Evolutionary conservation across 2,113 vertebrate genomes (phyloP), one percentile per base, ranked within the genome.

Genomic region (Albula glossodonta): DNA sequence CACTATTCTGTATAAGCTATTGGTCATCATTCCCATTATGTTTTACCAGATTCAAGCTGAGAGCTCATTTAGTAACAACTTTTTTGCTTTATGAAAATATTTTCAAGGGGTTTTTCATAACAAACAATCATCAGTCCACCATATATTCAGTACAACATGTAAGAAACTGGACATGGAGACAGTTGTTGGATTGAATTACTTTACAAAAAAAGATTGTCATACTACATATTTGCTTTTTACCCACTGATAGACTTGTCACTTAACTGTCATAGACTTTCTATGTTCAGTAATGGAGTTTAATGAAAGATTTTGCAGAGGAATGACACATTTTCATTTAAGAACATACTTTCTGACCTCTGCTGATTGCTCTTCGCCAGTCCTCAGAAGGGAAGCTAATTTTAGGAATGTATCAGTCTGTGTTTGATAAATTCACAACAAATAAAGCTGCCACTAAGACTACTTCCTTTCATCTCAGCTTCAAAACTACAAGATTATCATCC

Each of bases 401-500:
- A 86, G 66, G 81, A 56, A 86, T 66, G 51, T 70, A 74, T 85
- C 84, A 88, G 84, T 88, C 87, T 79, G 82, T 51, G 83, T 70
- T 70, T 87, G 86, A 87, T 81, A 51, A 87, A 84, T 63, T 84
- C 25, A 85, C 78, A 79, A 88, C 49, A 87, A 83, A 82, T 87
- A 86, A 87, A 88, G 81, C 79, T 87, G 85, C 85, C 77, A 74
- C 81, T 87, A 66, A 88, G 89, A 82, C 52, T 77, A 60, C 49
- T 83, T 60, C 53, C 70, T 90, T 91, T 89, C 83, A 86, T 88
- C 82, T 82, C 80, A 53, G 66, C 86, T 82, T 88, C 78, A 51
- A 80, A 82, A 85, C 80, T 78, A 49, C 51, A 78, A 77, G 80
- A 74, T 70, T 80, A 52, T 41, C 78, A 79, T 60, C 60, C 74